These are phyloP conservation scores for Mystacides longicornis DNA, from an alignment of 2,888 invertebrate genomes.

Conservation along the genomic window DNA sequence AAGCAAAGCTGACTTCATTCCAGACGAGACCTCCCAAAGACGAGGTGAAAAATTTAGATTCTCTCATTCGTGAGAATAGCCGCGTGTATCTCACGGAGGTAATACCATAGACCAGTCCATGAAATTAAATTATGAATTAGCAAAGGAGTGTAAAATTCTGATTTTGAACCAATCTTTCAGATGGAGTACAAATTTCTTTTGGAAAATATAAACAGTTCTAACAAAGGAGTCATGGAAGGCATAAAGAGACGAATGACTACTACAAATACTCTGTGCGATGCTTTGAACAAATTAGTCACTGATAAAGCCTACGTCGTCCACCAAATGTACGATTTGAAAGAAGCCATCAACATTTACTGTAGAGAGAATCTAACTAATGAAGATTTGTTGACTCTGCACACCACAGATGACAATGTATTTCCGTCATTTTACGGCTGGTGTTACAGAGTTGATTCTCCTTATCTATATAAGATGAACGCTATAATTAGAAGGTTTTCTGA, in stretches of 20 bases:
- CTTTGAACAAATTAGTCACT: conserved; percentile 2
- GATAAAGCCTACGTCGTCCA: conserved; percentile 1
- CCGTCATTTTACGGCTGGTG: conserved; percentile 6
- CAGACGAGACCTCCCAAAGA: conserved; percentile 7
- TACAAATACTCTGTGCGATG: neutral
- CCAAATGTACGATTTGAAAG: neutral
- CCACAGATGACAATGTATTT: conserved; percentile 6
- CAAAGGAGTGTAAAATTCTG: no score
- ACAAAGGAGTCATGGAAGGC: neutral
- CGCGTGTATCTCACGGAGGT: neutral
- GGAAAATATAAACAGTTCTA: conserved; percentile 8
- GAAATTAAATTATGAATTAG: no score
- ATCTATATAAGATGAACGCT: neutral
- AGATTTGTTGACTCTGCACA: neutral
- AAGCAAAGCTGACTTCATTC: conserved; percentile 8
- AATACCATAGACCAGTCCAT: no score
- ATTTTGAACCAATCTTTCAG: conserved; percentile 5
- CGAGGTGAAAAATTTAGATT: neutral
- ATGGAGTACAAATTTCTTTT: neutral
- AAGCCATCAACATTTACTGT: conserved; percentile 3
- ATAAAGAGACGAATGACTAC: neutral
- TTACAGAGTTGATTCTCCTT: neutral
- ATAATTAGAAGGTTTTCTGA: neutral
- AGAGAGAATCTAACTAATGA: neutral
- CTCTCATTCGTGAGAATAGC: neutral